A percentile compares a stretch with the other conserved stretches of the same genome.
phyloP scores from a whole-genome alignment of 2,113 vertebrate species.

The Pleuronectes platessa region DNA sequence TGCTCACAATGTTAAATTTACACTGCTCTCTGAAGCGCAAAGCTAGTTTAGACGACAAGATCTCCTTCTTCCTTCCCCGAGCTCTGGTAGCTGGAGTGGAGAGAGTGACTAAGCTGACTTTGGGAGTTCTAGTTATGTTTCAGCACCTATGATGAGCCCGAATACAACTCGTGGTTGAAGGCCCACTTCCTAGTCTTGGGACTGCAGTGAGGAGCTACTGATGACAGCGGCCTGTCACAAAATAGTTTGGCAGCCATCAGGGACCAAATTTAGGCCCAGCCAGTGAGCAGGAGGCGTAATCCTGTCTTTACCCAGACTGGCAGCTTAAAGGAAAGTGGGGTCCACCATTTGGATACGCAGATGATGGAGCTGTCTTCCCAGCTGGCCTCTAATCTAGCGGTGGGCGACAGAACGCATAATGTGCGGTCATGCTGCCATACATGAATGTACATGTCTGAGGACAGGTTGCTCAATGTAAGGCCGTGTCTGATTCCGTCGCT shows the following conservation, averaged over 20 bases:
- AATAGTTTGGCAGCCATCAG: conserved; percentile 60
- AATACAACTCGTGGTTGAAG: conserved; percentile 32
- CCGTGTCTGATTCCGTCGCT: conserved; percentile 13
- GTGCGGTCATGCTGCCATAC: conserved; percentile 50
- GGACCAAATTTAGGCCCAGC: conserved; percentile 68
- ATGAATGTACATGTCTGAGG: conserved; percentile 44
- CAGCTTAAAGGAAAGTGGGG: conserved; percentile 73
- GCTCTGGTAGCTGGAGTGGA: too few relatives aligned
- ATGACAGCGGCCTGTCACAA: conserved; percentile 51
- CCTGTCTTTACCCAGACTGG: conserved; percentile 77
- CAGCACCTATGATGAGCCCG: conserved; percentile 2
- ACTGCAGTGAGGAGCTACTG: conserved; percentile 29
- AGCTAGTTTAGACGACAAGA: too few relatives aligned
- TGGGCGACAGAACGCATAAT: conserved; percentile 54
- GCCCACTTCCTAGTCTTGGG: conserved; percentile 17
- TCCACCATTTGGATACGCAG: conserved; percentile 79
- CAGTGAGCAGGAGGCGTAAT: conserved; percentile 76
- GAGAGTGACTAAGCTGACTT: not conserved
- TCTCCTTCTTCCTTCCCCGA: too few relatives aligned
- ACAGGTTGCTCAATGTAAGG: conserved; percentile 42
- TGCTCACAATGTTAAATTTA: too few relatives aligned
- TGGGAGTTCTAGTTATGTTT: not conserved
- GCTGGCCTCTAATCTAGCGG: conserved; percentile 76
- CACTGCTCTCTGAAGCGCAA: too few relatives aligned
- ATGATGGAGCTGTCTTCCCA: conserved; percentile 78